Percentiles rank a stretch among this genome's conserved stretches.
Conservation (phyloP, 2,113 vertebrate genomes). For the Mastomys natalensis region DNA sequence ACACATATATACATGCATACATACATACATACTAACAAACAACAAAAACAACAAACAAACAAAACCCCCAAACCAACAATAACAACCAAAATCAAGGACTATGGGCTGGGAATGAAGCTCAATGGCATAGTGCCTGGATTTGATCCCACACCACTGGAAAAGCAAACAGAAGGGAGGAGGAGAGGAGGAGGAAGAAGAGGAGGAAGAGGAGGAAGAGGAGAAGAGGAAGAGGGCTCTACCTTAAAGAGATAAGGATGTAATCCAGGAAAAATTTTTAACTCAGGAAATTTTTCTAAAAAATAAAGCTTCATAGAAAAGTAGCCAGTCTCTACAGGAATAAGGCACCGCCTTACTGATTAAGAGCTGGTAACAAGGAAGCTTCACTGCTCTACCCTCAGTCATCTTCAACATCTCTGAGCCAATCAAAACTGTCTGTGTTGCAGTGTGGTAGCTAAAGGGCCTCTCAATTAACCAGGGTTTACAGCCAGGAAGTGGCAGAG, state of each 20-base stretch:
- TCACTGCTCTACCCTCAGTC: not conserved
- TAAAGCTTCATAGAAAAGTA: not conserved
- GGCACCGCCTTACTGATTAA: not conserved
- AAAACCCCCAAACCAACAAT: not conserved
- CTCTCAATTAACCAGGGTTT: not conserved
- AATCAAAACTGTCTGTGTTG: not conserved
- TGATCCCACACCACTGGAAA: not conserved
- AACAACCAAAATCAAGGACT: not conserved
- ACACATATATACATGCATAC: not conserved
- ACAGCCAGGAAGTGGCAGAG: not conserved
- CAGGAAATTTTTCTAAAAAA: conserved; percentile 16
- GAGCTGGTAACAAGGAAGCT: not conserved
- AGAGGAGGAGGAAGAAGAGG: not conserved
- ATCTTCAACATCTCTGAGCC: not conserved
- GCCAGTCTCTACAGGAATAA: not conserved
- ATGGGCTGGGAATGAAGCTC: not conserved
- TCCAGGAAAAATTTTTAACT: not conserved
- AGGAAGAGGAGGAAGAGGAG: too few relatives aligned
- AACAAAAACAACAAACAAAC: not conserved
- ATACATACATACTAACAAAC: not conserved
- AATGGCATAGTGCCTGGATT: not conserved
- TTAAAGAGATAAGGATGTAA: not conserved
- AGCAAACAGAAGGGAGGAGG: not conserved
- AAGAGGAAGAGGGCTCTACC: too few relatives aligned
- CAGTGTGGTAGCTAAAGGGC: not conserved